These are phyloP conservation scores for Edolisoma coerulescens DNA, from an alignment of 2,113 vertebrate genomes.

Conservation along the genomic window DNA sequence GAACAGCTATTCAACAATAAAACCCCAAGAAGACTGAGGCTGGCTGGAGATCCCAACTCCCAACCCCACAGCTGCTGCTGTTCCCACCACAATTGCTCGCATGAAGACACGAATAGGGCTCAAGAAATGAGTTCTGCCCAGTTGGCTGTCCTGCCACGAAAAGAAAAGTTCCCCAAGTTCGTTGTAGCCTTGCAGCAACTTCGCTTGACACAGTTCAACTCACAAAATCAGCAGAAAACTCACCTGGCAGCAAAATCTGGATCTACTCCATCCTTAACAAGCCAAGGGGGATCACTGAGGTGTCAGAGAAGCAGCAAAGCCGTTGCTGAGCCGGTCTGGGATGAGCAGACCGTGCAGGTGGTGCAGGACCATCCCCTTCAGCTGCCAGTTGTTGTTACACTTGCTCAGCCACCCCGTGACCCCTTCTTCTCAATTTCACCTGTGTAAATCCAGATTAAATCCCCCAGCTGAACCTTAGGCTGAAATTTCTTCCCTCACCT, in stretches of 20 bases:
- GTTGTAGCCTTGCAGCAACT: background rate
- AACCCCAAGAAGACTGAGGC: background rate
- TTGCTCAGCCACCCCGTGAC: background rate
- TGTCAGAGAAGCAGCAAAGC: background rate
- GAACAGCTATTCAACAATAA: background rate
- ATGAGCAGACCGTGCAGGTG: background rate
- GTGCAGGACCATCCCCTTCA: background rate
- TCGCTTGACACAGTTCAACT: background rate
- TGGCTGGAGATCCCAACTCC: background rate
- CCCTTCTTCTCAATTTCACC: background rate
- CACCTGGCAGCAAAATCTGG: background rate
- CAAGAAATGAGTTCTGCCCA: background rate
- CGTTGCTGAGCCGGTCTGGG: background rate
- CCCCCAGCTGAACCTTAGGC: background rate
- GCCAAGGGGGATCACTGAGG: background rate
- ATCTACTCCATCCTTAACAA: background rate
- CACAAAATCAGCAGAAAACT: background rate
- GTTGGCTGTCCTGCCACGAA: background rate
- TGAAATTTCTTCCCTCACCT: background rate
- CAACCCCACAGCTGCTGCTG: background rate
- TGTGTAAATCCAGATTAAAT: background rate
- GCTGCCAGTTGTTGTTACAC: background rate
- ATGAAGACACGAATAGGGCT: rapidly evolving
- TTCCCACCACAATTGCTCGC: background rate
- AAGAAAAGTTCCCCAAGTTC: background rate